A percentile compares a stretch with the other conserved stretches of the same genome.
Conservation (phyloP, 2,888 invertebrate species). For the Griposia aprilina region DNA sequence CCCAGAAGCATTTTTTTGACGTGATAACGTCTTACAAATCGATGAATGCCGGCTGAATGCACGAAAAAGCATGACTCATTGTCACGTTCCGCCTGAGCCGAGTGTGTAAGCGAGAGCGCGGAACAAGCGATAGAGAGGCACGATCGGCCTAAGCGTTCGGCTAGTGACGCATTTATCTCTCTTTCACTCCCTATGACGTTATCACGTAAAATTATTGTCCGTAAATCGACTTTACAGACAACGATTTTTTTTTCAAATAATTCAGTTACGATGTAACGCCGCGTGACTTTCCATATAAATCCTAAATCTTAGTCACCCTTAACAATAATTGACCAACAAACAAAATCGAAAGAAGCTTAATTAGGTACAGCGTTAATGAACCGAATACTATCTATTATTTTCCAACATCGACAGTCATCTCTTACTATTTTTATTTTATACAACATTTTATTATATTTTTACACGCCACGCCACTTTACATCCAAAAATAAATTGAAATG, state of each 20-base stretch:
- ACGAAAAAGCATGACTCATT: too few species aligned
- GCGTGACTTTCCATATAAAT: conserved; percentile 65
- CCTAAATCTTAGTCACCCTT: conserved; percentile 74
- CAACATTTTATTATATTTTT: conserved; percentile 80
- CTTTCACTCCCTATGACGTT: too few species aligned
- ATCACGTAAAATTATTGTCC: too few species aligned
- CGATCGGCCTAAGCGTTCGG: too few species aligned
- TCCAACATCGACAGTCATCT: conserved; percentile 82
- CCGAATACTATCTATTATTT: conserved; percentile 76
- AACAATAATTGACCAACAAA: conserved; percentile 83
- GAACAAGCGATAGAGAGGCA: too few species aligned
- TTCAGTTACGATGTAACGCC: conserved; percentile 52
- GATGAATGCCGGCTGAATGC: too few species aligned
- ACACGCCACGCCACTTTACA: conserved; percentile 83
- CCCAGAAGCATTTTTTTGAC: conserved; percentile 48
- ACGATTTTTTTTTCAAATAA: conserved; percentile 56
- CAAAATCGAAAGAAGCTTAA: conserved; percentile 78
- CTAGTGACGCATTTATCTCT: too few species aligned
- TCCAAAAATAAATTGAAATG: conserved; percentile 68
- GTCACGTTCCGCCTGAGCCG: too few species aligned
- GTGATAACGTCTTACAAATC: too few species aligned
- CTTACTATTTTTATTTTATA: conserved; percentile 85
- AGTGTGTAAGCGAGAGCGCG: too few species aligned
- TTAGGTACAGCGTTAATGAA: conserved; percentile 84
- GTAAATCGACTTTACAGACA: too few species aligned